Conservation (phyloP, 1,140 invertebrate species). For the Psix sp. region DNA sequence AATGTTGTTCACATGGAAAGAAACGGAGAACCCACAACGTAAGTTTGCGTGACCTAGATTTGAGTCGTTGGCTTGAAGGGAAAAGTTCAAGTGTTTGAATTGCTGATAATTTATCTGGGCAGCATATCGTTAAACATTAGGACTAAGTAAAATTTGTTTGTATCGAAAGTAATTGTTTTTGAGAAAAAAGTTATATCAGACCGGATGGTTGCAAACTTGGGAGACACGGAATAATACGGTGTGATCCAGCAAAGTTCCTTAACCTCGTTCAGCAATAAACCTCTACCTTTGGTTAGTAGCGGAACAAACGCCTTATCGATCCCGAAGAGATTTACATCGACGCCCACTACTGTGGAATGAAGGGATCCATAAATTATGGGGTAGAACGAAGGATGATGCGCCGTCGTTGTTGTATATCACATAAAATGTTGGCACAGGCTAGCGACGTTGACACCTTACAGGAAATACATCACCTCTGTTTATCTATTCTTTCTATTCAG, state of each 20-base stretch:
- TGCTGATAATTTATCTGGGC: no score
- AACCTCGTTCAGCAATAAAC: conserved; percentile 69
- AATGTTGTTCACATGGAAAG: conserved; percentile 70
- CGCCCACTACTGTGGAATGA: conserved; percentile 48
- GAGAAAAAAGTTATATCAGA: neutral
- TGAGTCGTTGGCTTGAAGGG: conserved; percentile 13
- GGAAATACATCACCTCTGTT: neutral
- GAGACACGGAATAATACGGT: conserved; percentile 3
- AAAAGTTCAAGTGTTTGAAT: neutral
- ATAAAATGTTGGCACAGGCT: no score
- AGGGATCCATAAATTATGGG: conserved; percentile 69
- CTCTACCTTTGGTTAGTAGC: conserved; percentile 61
- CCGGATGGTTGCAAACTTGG: neutral
- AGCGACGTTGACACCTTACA: conserved; percentile 15
- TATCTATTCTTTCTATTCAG: neutral
- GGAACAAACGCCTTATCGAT: conserved; percentile 68
- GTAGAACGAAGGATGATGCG: conserved; percentile 38
- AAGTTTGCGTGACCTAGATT: conserved; percentile 62
- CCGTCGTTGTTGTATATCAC: conserved; percentile 33
- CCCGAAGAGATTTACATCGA: conserved; percentile 69
- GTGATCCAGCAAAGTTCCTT: conserved; percentile 68
- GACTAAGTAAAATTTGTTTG: no score
- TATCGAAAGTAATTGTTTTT: no score
- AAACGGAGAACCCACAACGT: conserved; percentile 71
- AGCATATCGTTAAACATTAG: no score